Percentiles rank a stretch among this genome's conserved stretches.
Conservation (phyloP, 2,797 vertebrate genomes). For the Acridotheres tristis region DNA sequence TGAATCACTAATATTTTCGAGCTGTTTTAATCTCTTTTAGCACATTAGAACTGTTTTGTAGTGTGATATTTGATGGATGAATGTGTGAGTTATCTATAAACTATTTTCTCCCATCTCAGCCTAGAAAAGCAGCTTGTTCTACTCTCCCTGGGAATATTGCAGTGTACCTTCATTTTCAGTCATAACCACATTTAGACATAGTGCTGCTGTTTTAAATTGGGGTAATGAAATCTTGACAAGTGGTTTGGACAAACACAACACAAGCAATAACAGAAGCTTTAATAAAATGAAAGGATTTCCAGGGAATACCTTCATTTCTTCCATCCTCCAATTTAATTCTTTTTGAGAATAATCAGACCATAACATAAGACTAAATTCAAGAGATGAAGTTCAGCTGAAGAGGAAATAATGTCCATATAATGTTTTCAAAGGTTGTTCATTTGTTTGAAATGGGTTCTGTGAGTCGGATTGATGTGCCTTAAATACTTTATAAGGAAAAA, state of each 20-base stretch:
- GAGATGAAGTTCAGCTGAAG: slow-evolving; percentile 57
- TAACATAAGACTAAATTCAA: slow-evolving; percentile 63
- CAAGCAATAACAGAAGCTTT: slow-evolving; percentile 63
- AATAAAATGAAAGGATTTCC: slow-evolving; percentile 66
- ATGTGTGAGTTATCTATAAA: neutral
- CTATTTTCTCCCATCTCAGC: slow-evolving; percentile 1
- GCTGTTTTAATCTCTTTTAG: neutral
- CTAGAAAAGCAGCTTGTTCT: neutral
- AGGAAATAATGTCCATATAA: slow-evolving; percentile 62
- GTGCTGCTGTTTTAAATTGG: slow-evolving; percentile 61
- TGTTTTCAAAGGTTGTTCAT: slow-evolving; percentile 56
- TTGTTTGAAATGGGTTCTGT: slow-evolving; percentile 50
- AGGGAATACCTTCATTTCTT: slow-evolving; percentile 65
- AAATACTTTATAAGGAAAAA: slow-evolving; percentile 52
- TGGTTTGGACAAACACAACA: slow-evolving; percentile 65
- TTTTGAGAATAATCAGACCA: slow-evolving; percentile 67
- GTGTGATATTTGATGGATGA: slow-evolving; percentile 4
- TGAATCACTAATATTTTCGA: neutral
- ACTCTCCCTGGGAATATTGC: slow-evolving; percentile 18
- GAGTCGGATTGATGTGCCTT: neutral
- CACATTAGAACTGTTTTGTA: neutral
- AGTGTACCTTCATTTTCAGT: slow-evolving; percentile 44
- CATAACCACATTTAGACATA: slow-evolving; percentile 49
- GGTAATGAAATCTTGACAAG: slow-evolving; percentile 68
- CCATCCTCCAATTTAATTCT: slow-evolving; percentile 61